Conservation (phyloP, 1,140 invertebrate species). For the Brachionus sp. region DNA sequence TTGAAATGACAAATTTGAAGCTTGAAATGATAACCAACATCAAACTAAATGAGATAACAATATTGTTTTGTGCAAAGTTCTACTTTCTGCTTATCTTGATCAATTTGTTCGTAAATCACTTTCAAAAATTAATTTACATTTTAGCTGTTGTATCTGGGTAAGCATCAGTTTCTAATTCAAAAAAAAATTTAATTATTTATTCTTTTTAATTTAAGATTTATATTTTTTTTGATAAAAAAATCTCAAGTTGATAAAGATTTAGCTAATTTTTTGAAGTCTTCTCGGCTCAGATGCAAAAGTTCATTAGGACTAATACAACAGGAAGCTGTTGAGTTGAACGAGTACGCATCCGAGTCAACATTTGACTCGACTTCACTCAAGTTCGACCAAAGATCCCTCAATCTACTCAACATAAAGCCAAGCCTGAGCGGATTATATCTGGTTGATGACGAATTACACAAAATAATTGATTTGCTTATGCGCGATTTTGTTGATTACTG, state of each 20-base stretch:
- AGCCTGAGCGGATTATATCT: constrained; percentile 3
- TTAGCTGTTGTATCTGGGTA: not conserved
- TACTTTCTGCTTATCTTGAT: not conserved
- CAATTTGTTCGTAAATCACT: not conserved
- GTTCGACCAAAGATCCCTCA: constrained; percentile 17
- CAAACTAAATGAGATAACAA: not conserved
- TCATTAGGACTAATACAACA: not conserved
- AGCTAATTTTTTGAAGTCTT: not conserved
- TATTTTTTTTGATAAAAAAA: not conserved
- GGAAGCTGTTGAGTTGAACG: not conserved
- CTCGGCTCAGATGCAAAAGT: not conserved
- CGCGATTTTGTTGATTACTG: constrained; percentile 35
- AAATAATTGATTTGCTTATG: constrained; percentile 41
- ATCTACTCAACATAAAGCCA: not conserved
- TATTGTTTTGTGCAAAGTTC: not conserved
- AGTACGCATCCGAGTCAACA: not conserved
- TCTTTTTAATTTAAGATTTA: not conserved
- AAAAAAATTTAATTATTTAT: not conserved
- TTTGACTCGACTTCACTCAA: not conserved
- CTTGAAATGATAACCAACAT: not conserved
- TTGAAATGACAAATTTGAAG: not conserved
- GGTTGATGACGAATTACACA: constrained; percentile 29
- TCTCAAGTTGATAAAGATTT: not conserved
- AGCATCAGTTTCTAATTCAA: not conserved
- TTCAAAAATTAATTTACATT: not conserved